These are phyloP conservation scores for Geophilus truncorum DNA, from an alignment of 2,888 invertebrate species.

Conservation along the genomic window DNA sequence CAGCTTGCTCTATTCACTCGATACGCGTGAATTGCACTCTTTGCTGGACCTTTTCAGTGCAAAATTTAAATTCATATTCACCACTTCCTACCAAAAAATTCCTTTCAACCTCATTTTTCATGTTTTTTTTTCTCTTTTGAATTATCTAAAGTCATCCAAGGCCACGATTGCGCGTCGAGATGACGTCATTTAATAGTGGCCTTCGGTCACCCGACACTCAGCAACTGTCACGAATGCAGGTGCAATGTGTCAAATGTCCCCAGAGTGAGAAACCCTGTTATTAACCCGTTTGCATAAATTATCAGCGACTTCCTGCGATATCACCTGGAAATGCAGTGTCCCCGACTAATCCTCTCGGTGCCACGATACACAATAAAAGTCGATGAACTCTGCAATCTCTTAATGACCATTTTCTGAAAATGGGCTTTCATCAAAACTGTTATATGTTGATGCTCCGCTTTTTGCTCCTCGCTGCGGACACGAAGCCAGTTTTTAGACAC, in stretches of 20 bases:
- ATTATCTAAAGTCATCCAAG: conserved; percentile 2
- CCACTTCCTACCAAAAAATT: not conserved
- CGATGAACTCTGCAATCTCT: conserved; percentile 22
- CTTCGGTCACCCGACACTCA: conserved; percentile 16
- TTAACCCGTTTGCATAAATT: conserved; percentile 25
- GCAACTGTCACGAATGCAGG: conserved; percentile 17
- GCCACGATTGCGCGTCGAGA: too few species aligned
- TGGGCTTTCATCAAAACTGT: conserved; percentile 4
- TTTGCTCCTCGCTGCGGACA: not conserved
- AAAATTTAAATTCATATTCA: not conserved
- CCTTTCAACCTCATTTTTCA: not conserved
- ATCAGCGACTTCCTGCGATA: not conserved
- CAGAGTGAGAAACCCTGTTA: not conserved
- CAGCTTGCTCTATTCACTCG: not conserved
- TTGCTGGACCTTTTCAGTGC: not conserved
- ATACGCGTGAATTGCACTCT: not conserved
- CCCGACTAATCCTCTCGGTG: not conserved
- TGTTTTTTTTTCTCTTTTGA: not conserved
- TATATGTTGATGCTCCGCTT: not conserved
- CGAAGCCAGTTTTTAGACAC: conserved; percentile 19
- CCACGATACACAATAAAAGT: conserved; percentile 2
- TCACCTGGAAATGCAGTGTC: conserved; percentile 17
- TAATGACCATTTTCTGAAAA: not conserved
- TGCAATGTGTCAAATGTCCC: conserved; percentile 22
- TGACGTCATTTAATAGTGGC: not conserved